Evolutionary conservation across 2,888 invertebrate species (phyloP).

Genomic region (Prosapia bicincta): DNA sequence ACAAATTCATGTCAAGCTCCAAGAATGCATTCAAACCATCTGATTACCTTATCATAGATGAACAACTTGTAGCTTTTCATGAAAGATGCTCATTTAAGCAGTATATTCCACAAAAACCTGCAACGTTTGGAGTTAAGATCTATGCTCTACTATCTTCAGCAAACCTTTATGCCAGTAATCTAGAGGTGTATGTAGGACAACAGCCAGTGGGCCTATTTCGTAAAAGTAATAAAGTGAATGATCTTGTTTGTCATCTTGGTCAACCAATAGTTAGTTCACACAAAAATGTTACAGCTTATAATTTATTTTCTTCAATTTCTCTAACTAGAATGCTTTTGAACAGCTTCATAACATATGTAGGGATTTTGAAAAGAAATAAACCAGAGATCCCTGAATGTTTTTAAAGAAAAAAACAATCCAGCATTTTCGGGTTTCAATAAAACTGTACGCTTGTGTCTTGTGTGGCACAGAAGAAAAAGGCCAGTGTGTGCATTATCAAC

Average conservation of each 20-base stretch:
- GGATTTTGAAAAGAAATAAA: background rate
- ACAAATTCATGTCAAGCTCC: constrained; percentile 30
- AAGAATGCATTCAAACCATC: background rate
- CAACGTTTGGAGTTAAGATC: no score
- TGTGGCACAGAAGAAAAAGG: background rate
- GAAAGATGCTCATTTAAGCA: no score
- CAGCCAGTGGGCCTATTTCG: constrained; percentile 6
- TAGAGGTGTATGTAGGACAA: background rate
- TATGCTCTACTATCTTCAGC: no score
- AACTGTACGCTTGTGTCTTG: constrained; percentile 2
- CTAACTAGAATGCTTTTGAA: background rate
- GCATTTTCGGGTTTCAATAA: no score
- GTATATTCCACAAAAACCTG: no score
- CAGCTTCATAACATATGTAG: background rate
- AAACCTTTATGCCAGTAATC: no score
- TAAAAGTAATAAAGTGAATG: background rate
- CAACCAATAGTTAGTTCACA: background rate
- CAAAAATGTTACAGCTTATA: constrained; percentile 5
- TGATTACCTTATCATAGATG: constrained; percentile 10
- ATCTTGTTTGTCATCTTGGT: background rate
- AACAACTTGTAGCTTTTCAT: constrained; percentile 14
- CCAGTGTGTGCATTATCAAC: background rate
- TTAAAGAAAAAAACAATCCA: no score
- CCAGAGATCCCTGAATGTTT: background rate
- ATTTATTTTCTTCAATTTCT: constrained; percentile 6